Conservation (phyloP, 1,140 invertebrate species). For the Brachionus calyciflorus region DNA sequence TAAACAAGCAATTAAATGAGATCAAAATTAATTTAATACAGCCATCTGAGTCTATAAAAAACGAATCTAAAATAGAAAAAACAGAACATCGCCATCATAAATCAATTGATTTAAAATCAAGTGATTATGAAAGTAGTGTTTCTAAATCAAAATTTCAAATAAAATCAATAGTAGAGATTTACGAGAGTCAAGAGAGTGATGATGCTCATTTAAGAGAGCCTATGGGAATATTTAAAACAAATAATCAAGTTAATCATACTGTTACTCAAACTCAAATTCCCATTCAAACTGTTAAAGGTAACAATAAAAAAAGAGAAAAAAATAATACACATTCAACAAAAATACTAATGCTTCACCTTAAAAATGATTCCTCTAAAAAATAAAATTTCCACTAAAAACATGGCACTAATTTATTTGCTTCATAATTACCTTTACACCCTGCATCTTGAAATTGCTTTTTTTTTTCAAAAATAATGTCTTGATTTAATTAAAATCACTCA, state of each 20-base stretch:
- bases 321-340: neutral
- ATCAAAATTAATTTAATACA: neutral
- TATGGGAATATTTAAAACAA: neutral
- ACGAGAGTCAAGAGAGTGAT: conserved; percentile 18
- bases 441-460: neutral
- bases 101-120: neutral
- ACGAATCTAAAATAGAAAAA: neutral
- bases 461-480: too few species aligned
- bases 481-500: neutral
- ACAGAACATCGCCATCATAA: neutral
- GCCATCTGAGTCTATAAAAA: too few species aligned
- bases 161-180: conserved; percentile 42
- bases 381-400: too few species aligned
- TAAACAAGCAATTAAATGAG: conserved; percentile 3
- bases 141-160: conserved; percentile 46
- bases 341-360: neutral
- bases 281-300: conserved; percentile 3
- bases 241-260: neutral
- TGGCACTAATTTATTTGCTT: too few species aligned
- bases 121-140: neutral
- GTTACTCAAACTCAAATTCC: conserved; percentile 15
- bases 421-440: too few species aligned
- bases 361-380: too few species aligned
- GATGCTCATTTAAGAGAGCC: neutral
- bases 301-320: too few species aligned